Conservation (phyloP, 1,140 invertebrate genomes). For the Mizuhopecten yessoensis region DNA sequence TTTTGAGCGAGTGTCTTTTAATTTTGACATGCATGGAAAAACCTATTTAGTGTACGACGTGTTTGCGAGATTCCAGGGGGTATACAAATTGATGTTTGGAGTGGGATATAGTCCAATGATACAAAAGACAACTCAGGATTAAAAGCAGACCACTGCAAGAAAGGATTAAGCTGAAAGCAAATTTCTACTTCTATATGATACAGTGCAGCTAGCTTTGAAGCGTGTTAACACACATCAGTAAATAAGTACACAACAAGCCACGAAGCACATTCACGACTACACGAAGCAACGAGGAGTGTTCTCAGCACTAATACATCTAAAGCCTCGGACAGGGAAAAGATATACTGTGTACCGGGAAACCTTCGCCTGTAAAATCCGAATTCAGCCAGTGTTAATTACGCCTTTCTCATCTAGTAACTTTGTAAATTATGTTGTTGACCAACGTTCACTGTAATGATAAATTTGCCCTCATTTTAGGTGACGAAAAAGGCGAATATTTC, state of each 20-base stretch:
- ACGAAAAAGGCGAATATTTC: no score
- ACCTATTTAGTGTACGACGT: no score
- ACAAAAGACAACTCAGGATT: constrained; percentile 7
- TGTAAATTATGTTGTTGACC: no score
- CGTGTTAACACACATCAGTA: not conserved
- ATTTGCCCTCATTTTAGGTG: no score
- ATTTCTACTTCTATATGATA: not conserved
- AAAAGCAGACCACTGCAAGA: not conserved
- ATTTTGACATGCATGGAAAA: no score
- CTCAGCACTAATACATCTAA: not conserved
- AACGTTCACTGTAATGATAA: no score
- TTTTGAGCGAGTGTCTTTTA: no score
- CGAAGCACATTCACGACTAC: not conserved
- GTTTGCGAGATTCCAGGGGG: no score
- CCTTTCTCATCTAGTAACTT: no score
- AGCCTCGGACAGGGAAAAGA: not conserved
- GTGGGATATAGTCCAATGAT: not conserved
- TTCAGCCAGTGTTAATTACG: no score
- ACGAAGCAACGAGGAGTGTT: not conserved
- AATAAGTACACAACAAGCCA: not conserved
- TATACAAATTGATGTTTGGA: not conserved
- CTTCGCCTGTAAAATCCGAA: no score
- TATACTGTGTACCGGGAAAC: no score
- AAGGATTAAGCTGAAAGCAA: constrained; percentile 17
- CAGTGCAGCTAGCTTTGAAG: not conserved